phyloP scores from a whole-genome alignment of 1,140 invertebrate species.

The Drosophila quadrilineata region DNA sequence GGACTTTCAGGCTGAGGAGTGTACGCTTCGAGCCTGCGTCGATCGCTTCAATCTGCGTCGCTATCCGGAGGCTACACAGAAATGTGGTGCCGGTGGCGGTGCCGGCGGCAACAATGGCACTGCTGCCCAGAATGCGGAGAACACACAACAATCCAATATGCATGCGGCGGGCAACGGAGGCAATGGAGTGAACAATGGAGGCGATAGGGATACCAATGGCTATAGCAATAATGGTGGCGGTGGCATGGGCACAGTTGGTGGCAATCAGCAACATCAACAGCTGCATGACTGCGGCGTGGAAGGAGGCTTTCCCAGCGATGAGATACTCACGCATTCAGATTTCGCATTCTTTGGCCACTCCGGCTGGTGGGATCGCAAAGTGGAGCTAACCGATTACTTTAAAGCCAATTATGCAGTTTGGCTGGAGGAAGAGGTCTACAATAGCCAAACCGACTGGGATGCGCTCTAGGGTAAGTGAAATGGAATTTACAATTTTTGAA shows the following conservation, averaged over 20 bases:
- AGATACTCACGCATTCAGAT: conserved; percentile 76
- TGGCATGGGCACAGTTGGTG: conserved; percentile 48
- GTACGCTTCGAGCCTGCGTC: conserved; percentile 94
- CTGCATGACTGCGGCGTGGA: conserved; percentile 76
- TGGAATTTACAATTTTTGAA: too few species aligned
- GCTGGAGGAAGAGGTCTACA: conserved; percentile 98
- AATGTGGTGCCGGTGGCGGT: conserved; percentile 55
- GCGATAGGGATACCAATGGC: conserved; percentile 22
- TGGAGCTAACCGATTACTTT: conserved; percentile 96
- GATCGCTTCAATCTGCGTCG: conserved; percentile 97
- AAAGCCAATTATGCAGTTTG: conserved; percentile 98
- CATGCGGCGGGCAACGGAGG: too few species aligned
- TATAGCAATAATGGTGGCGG: conserved; percentile 33
- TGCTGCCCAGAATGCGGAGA: conserved; percentile 66
- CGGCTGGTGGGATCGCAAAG: conserved; percentile 82
- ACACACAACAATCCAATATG: conserved; percentile 66
- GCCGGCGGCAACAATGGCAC: conserved; percentile 59
- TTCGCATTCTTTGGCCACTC: conserved; percentile 80
- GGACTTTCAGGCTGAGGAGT: conserved; percentile 99
- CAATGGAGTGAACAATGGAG: conserved; percentile 59
- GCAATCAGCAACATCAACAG: conserved; percentile 72
- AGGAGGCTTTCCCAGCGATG: conserved; percentile 76
- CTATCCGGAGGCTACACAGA: conserved; percentile 85
- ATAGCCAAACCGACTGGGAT: conserved; percentile 91
- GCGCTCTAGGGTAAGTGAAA: conserved; percentile 59